These are phyloP conservation scores for Cydia splendana DNA, from an alignment of 1,140 invertebrate genomes.

Conservation along the genomic window DNA sequence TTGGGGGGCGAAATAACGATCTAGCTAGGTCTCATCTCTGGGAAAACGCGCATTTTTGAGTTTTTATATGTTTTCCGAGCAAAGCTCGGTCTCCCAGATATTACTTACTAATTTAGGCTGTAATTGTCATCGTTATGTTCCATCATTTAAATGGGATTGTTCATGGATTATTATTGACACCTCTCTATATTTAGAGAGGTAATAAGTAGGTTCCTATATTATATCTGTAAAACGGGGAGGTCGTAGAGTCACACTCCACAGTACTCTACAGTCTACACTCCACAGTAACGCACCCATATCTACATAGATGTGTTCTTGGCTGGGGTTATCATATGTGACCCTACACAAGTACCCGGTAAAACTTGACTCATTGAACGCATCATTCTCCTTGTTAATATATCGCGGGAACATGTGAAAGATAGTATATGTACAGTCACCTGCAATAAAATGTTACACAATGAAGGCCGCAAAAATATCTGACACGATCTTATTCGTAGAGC, in stretches of 20 bases:
- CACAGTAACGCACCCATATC: neutral
- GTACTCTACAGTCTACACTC: too few species aligned
- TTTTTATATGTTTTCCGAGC: too few species aligned
- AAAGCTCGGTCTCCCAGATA: too few species aligned
- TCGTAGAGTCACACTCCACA: neutral
- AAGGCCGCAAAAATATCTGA: too few species aligned
- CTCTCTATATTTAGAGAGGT: neutral
- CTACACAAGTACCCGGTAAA: conserved; percentile 1
- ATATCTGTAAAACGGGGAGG: neutral
- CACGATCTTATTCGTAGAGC: too few species aligned
- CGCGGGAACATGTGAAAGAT: too few species aligned
- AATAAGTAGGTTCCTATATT: neutral
- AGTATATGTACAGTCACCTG: too few species aligned
- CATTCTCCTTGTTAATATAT: neutral
- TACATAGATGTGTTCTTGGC: neutral
- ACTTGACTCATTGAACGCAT: conserved; percentile 16
- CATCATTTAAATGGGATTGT: neutral
- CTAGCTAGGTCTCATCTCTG: too few species aligned
- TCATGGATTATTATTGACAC: neutral
- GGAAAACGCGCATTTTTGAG: too few species aligned
- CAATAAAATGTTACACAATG: too few species aligned
- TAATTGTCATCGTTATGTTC: neutral
- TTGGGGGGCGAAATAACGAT: too few species aligned
- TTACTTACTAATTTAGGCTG: neutral
- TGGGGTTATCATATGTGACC: neutral